These are phyloP conservation scores for Chauna torquata DNA, from an alignment of 2,113 vertebrate genomes.

Conservation along the genomic window DNA sequence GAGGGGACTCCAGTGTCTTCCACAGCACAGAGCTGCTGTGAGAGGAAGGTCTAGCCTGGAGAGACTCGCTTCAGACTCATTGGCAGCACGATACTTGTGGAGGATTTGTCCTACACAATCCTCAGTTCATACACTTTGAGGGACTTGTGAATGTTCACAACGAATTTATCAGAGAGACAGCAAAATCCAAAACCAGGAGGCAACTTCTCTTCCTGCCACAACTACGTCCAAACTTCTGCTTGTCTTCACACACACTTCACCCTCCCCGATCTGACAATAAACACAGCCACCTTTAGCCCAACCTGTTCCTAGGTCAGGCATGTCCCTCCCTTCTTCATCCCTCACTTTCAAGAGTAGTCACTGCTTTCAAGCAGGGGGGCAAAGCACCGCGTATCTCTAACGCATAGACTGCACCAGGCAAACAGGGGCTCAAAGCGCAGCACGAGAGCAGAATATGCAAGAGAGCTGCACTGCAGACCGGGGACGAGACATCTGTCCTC, in stretches of 20 bases:
- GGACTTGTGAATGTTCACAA: neutral
- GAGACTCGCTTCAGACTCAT: neutral
- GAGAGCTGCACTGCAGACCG: neutral
- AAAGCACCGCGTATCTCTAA: neutral
- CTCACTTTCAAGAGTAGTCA: neutral
- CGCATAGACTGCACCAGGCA: neutral
- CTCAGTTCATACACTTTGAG: neutral
- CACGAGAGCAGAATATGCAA: neutral
- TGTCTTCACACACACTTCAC: accelerated
- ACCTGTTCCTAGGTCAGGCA: neutral
- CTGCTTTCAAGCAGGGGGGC: neutral
- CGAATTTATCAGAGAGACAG: accelerated
- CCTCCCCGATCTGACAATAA: neutral
- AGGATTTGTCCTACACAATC: neutral
- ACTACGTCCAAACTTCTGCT: neutral
- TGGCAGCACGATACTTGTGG: neutral
- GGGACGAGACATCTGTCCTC: neutral
- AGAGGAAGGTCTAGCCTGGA: neutral
- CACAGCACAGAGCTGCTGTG: neutral
- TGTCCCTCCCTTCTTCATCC: neutral
- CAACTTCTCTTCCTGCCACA: neutral
- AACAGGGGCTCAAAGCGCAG: neutral
- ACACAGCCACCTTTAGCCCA: neutral
- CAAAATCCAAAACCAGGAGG: neutral
- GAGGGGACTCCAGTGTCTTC: neutral